Evolutionary conservation across 2,797 vertebrate genomes (phyloP), one percentile per base, ranked within the genome.

Genomic region (Pangasius krempfi): DNA sequence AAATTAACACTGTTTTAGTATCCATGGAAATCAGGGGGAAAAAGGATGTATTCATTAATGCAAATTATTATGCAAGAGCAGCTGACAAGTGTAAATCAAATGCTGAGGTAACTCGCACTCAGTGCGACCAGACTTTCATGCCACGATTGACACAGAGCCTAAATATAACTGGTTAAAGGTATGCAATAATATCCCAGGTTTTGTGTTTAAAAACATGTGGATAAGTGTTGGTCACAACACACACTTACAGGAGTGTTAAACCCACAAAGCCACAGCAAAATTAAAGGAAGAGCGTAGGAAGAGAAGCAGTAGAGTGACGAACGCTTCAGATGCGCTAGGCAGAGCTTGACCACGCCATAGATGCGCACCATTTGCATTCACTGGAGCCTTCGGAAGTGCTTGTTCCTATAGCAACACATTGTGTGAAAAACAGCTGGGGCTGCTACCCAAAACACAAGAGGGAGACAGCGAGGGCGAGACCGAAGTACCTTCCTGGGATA

Each of bases 401-500:
- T 37, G 89, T 90, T 91, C 84, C 88, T 87, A 86, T 85, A 89
- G 88, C 84, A 89, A 91, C 85, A 18, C 62, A 12, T 12, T 58
- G 72, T 22, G n/a, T 30, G 86, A 80, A 85, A 90, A 87, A 62
- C 86, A 89, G 87, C 88, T 90, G 89, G 86, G 44, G 75, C 84
- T 66, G 47, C 79, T 81, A 88, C 88, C 84, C 75, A 85, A 85
- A 86, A 86, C 81, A 58, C 64, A 76, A 87, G 80, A 86, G 44
- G 82, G 84, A 84, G 81, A 81, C 84, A 85, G 75, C 60, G 72
- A 84, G 82, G 81, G 72, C 44, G 44, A 30, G 85, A 81, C 73
- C 81, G 66, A 79, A 88, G 79, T 85, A 83, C 73, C 86, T 90
- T 89, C 88, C 87, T 88, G 88, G 84, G 86, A 91, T 87, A 88